Conservation (phyloP, 2,888 invertebrate species). For the Eupithecia subfuscata region DNA sequence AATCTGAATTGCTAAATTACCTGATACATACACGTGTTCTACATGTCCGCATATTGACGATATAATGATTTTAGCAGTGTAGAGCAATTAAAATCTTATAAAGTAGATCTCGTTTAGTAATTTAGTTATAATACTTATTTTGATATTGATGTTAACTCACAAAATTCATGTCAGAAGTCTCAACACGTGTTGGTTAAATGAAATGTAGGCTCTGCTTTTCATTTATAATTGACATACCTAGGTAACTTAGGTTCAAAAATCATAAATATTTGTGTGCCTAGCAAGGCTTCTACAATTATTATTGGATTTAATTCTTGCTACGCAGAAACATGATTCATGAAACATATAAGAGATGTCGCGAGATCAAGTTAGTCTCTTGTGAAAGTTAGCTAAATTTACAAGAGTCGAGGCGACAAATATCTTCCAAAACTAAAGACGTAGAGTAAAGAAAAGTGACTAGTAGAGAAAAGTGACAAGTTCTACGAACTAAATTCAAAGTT, state of each 20-base stretch:
- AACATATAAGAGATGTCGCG: no score
- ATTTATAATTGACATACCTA: not conserved
- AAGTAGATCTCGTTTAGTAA: not conserved
- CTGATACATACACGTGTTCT: not conserved
- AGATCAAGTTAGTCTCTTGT: not conserved
- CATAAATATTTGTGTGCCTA: not conserved
- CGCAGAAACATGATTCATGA: no score
- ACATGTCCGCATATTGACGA: not conserved
- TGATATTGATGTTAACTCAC: not conserved
- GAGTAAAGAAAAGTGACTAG: no score
- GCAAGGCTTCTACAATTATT: no score
- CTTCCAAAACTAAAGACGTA: no score
- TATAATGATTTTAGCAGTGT: not conserved
- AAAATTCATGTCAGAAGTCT: not conserved
- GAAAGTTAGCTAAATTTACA: not conserved
- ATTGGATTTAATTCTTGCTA: no score
- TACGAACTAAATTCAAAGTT: not conserved
- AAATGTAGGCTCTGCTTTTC: not conserved
- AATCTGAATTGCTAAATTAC: conserved; percentile 8
- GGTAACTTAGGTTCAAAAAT: not conserved
- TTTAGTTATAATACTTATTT: not conserved
- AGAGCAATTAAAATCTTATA: not conserved
- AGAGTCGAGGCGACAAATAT: not conserved
- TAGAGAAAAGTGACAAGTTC: not conserved
- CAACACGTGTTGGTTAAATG: not conserved